Percentiles rank a stretch among this genome's conserved stretches.
phyloP scores from a whole-genome alignment of 2,113 vertebrate genomes.

The Calidris pugnax region DNA sequence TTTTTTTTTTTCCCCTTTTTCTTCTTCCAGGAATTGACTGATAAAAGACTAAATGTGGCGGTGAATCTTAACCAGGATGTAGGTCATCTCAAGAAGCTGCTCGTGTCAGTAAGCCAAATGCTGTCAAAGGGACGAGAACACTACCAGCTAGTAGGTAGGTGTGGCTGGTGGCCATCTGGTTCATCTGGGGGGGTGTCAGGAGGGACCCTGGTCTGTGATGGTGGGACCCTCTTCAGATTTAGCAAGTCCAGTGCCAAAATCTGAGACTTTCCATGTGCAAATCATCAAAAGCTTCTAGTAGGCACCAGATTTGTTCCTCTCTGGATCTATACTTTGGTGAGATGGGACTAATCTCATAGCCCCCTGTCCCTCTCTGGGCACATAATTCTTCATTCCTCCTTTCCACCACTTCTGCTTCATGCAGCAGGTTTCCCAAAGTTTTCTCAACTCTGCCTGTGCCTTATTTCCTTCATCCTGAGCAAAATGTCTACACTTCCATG shows the following conservation, averaged over 20 bases:
- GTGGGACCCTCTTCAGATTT: background rate
- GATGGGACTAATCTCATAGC: background rate
- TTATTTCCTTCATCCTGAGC: background rate
- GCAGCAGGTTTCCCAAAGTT: background rate
- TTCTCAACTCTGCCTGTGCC: background rate
- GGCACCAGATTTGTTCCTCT: background rate
- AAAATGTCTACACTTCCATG: background rate
- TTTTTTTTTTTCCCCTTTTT: background rate
- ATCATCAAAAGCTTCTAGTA: background rate
- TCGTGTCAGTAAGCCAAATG: slow-evolving; percentile 85
- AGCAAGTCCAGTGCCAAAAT: background rate
- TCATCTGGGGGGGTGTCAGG: background rate
- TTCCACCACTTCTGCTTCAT: background rate
- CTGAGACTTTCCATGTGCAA: background rate
- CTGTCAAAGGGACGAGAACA: slow-evolving; percentile 84
- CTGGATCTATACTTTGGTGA: background rate
- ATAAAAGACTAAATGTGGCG: slow-evolving; percentile 83
- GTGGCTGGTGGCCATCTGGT: background rate
- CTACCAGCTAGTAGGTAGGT: slow-evolving; percentile 72
- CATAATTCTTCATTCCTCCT: background rate
- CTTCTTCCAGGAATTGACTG: slow-evolving; percentile 81
- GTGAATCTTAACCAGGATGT: slow-evolving; percentile 89
- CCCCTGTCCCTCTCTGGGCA: background rate
- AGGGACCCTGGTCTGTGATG: background rate
- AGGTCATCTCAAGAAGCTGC: slow-evolving; percentile 89